Conservation (phyloP, 1,140 invertebrate genomes). For the Anagrus nilaparvatae region DNA sequence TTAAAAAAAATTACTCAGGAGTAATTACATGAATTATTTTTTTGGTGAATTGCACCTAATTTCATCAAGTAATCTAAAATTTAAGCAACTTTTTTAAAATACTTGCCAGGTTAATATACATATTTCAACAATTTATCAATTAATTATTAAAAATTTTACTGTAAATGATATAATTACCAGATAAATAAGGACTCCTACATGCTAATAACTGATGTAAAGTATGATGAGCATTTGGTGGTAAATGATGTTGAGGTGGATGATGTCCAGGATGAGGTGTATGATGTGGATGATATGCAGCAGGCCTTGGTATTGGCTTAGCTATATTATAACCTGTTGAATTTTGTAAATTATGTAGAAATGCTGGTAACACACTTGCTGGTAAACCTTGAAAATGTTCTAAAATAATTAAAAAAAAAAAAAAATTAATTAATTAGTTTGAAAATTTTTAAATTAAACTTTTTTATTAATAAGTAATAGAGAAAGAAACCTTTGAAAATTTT, state of each 20-base stretch:
- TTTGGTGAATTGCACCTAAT: too few relatives aligned
- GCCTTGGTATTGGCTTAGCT: slow-evolving; percentile 46
- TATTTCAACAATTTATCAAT: too few relatives aligned
- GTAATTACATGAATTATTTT: too few relatives aligned
- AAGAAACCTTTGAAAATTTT: too few relatives aligned
- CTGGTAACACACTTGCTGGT: slow-evolving; percentile 33
- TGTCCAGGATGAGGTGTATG: slow-evolving; percentile 36
- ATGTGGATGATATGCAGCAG: slow-evolving; percentile 42
- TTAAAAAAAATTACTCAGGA: too few relatives aligned
- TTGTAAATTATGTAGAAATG: slow-evolving; percentile 37
- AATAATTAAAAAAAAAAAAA: slow-evolving; percentile 19
- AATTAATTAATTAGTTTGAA: neutral
- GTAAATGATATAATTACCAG: slow-evolving; percentile 34
- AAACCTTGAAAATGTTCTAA: slow-evolving; percentile 38
- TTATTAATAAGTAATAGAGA: too few relatives aligned
- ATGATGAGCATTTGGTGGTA: slow-evolving; percentile 41
- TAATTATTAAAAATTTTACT: too few relatives aligned
- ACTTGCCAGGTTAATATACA: too few relatives aligned
- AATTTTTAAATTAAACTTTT: too few relatives aligned
- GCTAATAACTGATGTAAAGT: slow-evolving; percentile 39
- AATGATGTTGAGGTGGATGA: slow-evolving; percentile 38
- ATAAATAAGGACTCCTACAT: slow-evolving; percentile 45
- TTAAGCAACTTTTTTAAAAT: too few relatives aligned
- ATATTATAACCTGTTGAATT: slow-evolving; percentile 39
- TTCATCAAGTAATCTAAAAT: too few relatives aligned